Base-by-base conservation (phyloP, 1,140 invertebrate genomes). In the Araneus ventricosus region DNA sequence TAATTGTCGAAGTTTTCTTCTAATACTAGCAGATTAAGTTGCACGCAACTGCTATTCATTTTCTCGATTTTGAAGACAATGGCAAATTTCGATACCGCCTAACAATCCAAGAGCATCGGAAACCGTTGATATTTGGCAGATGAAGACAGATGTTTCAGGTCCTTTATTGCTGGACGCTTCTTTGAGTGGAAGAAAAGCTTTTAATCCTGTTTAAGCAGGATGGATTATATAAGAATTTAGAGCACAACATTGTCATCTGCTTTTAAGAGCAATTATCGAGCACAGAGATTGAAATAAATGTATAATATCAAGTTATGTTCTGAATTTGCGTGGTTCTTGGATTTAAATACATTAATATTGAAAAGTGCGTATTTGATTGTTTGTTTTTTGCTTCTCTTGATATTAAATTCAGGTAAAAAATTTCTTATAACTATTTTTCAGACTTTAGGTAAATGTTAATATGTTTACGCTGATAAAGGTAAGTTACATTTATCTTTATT, bases 1-100 rank as follows among this genome's bases (percentile, higher is more conserved):
- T 61, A n/a, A 61, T 61, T 61, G 59, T 20, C 17, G 34, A 75
- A 34, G 10, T 75, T 75, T 37, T 75, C 20, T 82, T 82, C 24
- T 82, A 45, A n/a, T 82, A n/a, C 39, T 82, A 22, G 24, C 41
- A 82, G 80, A n/a, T 82, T 82, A 82, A 82, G 27, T 17, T 27
- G n/a, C 80, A 82, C 80, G 41, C 41, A 82, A 82, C 24, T 30
- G 24, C 80, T n/a, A 82, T 45, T 52, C 17, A 82, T 82, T 67
- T 67, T 75, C 70, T 75, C 6, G 30, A 17, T 1, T 75, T 5
- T 2, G 39, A 82, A 52, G 37, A 45, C 39, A 82, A 82, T 82
- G 41, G 70, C n/a, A 52, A 82, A 41, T 82, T 39, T 82, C 80
- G 80, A 82, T 45, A 27, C 41, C 41, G 10, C 17, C 30, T 37